phyloP scores from a whole-genome alignment of 1,140 invertebrate genomes.

The Eriocheir sinensis region DNA sequence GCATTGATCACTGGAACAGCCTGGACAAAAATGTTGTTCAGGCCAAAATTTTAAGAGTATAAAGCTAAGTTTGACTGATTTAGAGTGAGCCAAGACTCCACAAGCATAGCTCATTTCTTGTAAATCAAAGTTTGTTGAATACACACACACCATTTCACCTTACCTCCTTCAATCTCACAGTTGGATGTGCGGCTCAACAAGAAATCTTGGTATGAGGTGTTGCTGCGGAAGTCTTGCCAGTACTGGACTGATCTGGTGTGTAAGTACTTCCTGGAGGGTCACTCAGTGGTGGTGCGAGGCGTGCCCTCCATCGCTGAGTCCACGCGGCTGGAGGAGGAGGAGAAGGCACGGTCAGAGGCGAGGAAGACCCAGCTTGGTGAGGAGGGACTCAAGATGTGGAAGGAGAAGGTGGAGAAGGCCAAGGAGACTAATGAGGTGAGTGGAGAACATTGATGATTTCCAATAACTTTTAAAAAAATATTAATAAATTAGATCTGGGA shows the following conservation, averaged over 20 bases:
- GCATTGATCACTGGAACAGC: too few species aligned
- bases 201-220: slow-evolving; percentile 85
- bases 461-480: too few species aligned
- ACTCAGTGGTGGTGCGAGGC: slow-evolving; percentile 81
- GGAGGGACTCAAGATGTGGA: slow-evolving; percentile 83
- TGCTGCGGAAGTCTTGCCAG: slow-evolving; percentile 85
- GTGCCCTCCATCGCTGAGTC: slow-evolving; percentile 78
- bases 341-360: slow-evolving; percentile 65
- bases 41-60: too few species aligned
- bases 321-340: slow-evolving; percentile 74
- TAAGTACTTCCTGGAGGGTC: slow-evolving; percentile 87
- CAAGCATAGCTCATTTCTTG: too few species aligned
- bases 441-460: too few species aligned
- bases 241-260: slow-evolving; percentile 90
- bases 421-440: slow-evolving; percentile 89
- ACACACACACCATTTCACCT: too few species aligned
- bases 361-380: slow-evolving; percentile 80
- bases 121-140: too few species aligned
- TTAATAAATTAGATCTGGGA: too few species aligned
- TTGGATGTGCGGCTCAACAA: slow-evolving; percentile 89
- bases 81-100: too few species aligned
- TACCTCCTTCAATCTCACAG: slow-evolving; percentile 87
- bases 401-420: slow-evolving; percentile 86
- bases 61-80: too few species aligned
- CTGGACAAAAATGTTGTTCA: too few species aligned